A percentile compares a stretch with the other conserved stretches of the same genome.
Conservation (phyloP, 2,113 vertebrate species). For the Oplegnathus fasciatus region DNA sequence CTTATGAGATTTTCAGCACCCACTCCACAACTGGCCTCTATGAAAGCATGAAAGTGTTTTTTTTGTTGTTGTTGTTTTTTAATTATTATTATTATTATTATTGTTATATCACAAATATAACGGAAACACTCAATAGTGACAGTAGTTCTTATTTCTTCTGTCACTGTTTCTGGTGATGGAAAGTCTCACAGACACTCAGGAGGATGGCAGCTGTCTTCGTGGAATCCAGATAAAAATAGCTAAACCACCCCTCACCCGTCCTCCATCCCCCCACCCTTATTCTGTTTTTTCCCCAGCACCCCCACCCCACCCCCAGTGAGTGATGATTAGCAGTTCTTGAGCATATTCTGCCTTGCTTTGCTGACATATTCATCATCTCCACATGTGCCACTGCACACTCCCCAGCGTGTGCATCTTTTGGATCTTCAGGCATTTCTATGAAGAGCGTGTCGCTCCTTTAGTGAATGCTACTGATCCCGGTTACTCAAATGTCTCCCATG, state of each 20-base stretch:
- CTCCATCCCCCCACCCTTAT: conserved; percentile 21
- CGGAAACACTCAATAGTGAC: not conserved
- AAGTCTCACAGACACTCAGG: conserved; percentile 40
- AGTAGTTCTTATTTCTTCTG: not conserved
- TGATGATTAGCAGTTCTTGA: conserved; percentile 62
- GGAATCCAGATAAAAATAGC: conserved; percentile 80
- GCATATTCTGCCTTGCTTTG: conserved; percentile 8
- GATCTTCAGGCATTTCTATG: conserved; percentile 7
- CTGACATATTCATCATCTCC: conserved; percentile 38
- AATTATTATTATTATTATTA: too few relatives aligned
- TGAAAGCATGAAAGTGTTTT: conserved; percentile 31
- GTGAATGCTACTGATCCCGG: conserved; percentile 1
- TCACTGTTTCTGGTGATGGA: conserved; percentile 21
- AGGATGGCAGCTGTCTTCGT: conserved; percentile 78
- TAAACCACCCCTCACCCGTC: conserved; percentile 26
- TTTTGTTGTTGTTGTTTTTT: too few relatives aligned
- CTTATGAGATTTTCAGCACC: conserved; percentile 66
- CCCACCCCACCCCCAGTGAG: not conserved
- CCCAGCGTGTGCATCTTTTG: not conserved
- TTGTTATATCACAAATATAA: conserved; percentile 2
- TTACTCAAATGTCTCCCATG: not conserved
- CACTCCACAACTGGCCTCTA: conserved; percentile 52
- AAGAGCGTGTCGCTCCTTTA: not conserved
- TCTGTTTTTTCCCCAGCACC: not conserved
- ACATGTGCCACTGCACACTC: not conserved